These are phyloP conservation scores for Dasysyrphus albostriatus DNA, from an alignment of 2,888 invertebrate genomes.

Conservation along the genomic window DNA sequence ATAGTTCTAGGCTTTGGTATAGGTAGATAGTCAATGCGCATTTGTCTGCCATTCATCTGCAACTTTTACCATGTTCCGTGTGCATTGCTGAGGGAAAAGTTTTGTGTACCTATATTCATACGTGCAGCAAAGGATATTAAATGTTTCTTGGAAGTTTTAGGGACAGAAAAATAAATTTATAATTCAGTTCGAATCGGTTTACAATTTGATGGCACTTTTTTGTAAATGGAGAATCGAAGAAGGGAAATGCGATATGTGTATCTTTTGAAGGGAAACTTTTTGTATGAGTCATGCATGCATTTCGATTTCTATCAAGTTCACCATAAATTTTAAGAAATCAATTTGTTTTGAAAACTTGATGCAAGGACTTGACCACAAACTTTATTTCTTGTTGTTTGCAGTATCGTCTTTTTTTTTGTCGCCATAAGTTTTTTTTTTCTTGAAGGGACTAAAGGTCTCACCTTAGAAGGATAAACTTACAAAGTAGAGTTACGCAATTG, in stretches of 20 bases:
- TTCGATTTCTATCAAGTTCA: slow-evolving; percentile 17
- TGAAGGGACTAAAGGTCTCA: too few relatives aligned
- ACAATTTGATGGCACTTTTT: not conserved
- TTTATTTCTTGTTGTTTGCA: not conserved
- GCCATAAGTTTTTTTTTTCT: too few relatives aligned
- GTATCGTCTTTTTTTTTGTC: not conserved
- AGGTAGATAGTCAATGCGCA: not conserved
- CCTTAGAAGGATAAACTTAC: too few relatives aligned
- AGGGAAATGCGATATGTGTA: not conserved
- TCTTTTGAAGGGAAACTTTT: not conserved
- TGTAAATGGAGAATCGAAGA: not conserved
- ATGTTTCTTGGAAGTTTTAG: not conserved
- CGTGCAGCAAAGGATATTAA: not conserved
- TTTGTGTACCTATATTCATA: not conserved
- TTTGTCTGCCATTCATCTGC: slow-evolving; percentile 2
- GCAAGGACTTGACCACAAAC: not conserved
- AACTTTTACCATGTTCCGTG: not conserved
- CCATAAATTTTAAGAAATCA: not conserved
- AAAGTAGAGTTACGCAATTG: too few relatives aligned
- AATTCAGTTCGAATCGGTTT: not conserved
- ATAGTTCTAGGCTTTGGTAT: not conserved
- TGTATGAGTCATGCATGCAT: not conserved
- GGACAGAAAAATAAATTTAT: slow-evolving; percentile 7
- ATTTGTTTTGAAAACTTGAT: not conserved
- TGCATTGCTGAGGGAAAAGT: slow-evolving; percentile 8